Evolutionary conservation across 2,888 invertebrate genomes (phyloP).

Genomic region (Eupithecia exiguata): DNA sequence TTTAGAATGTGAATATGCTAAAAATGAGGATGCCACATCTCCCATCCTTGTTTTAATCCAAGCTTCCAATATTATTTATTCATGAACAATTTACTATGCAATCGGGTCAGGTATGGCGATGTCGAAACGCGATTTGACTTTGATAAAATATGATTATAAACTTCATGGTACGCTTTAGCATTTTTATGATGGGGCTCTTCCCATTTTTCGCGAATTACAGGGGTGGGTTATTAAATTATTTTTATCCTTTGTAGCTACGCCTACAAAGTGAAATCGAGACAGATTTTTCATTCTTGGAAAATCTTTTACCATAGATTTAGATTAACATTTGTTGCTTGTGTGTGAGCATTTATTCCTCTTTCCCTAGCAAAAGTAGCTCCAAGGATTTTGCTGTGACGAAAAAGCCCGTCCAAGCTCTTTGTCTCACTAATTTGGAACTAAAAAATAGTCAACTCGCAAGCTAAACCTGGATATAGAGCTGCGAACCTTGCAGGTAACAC

Average conservation of each 20-base stretch:
- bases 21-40: conserved; percentile 19
- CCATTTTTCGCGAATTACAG: conserved; percentile 46
- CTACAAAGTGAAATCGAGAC: conserved; percentile 9
- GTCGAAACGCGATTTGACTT: conserved; percentile 74
- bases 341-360: background rate
- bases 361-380: no score
- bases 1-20: background rate
- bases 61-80: conserved; percentile 75
- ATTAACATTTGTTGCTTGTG: background rate
- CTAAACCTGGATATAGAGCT: no score
- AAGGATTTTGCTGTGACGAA: background rate
- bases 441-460: no score
- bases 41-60: conserved; percentile 21
- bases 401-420: background rate
- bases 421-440: no score
- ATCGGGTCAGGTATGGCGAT: conserved; percentile 76
- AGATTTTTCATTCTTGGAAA: background rate
- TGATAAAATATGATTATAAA: conserved; percentile 76
- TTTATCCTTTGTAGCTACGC: conserved; percentile 24
- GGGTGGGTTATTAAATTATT: conserved; percentile 35
- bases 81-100: conserved; percentile 82
- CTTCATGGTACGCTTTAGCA: conserved; percentile 61
- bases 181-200: conserved; percentile 61
- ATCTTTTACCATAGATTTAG: background rate
- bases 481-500: no score